Conservation (phyloP, 2,113 vertebrate species). For the Motacilla alba region DNA sequence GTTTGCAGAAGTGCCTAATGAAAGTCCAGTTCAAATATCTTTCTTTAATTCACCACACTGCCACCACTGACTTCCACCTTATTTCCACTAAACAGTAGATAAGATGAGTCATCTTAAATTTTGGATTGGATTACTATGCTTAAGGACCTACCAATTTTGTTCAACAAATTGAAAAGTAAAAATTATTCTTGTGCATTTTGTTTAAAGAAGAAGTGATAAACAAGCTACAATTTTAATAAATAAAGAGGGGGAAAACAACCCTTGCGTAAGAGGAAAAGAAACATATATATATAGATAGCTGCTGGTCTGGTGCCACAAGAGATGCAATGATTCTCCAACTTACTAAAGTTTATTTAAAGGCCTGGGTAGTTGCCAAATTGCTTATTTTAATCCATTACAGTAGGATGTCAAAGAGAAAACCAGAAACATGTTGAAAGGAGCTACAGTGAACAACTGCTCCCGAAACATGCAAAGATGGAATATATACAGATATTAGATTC, state of each 20-base stretch:
- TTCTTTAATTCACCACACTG: background rate
- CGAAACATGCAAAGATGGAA: background rate
- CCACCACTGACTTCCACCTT: background rate
- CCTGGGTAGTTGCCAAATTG: constrained; percentile 39
- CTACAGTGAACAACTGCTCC: constrained; percentile 32
- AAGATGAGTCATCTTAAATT: background rate
- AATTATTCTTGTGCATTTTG: background rate
- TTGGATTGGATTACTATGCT: background rate
- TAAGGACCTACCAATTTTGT: background rate
- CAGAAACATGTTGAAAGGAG: constrained; percentile 5
- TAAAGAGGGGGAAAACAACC: background rate
- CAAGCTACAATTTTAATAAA: background rate
- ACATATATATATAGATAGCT: background rate
- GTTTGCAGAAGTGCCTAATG: background rate
- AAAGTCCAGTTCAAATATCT: background rate
- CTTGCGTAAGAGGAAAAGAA: background rate
- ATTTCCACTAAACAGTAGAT: background rate
- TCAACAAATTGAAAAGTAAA: background rate
- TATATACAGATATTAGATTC: background rate
- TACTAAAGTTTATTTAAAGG: constrained; percentile 48
- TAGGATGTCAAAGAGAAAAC: background rate
- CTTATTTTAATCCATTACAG: constrained; percentile 37
- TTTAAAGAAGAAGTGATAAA: constrained; percentile 15
- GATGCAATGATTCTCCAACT: background rate
- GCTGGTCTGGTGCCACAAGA: background rate